A percentile compares a stretch with the other conserved stretches of the same genome.
phyloP scores from a whole-genome alignment of 2,113 vertebrate species.

The Kryptolebias marmoratus region DNA sequence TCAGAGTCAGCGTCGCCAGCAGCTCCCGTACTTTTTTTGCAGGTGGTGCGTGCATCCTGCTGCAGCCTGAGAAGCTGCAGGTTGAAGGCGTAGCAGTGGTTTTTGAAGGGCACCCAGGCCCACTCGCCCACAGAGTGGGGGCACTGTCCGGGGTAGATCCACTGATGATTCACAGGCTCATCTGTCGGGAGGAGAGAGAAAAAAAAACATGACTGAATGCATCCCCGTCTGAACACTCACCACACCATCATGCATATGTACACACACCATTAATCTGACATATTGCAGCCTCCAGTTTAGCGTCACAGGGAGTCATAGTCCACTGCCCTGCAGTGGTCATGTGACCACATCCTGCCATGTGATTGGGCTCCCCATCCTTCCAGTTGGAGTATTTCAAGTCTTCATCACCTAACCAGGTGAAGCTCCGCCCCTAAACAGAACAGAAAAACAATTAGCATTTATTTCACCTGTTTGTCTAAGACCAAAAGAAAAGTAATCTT shows the following conservation, averaged over 20 bases:
- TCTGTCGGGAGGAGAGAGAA: conserved; percentile 57
- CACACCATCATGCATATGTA: neutral
- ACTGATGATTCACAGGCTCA: conserved; percentile 72
- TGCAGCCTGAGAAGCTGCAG: conserved; percentile 86
- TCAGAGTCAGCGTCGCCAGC: neutral
- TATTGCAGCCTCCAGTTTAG: conserved; percentile 88
- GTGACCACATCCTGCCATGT: conserved; percentile 85
- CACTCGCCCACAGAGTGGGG: conserved; percentile 86
- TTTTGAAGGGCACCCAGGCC: conserved; percentile 92
- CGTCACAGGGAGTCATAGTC: conserved; percentile 85
- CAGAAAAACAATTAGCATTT: no score
- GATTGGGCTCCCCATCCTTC: conserved; percentile 88
- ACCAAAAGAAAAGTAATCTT: neutral
- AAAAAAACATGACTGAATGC: neutral
- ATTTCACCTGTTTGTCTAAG: neutral
- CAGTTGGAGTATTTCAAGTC: conserved; percentile 87
- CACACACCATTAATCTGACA: conserved; percentile 79
- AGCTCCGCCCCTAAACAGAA: conserved; percentile 77
- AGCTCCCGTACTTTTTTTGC: conserved; percentile 85
- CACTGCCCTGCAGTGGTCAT: conserved; percentile 87
- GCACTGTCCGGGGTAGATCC: conserved; percentile 86
- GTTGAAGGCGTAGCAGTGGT: conserved; percentile 95
- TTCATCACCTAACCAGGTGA: conserved; percentile 88
- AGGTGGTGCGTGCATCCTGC: conserved; percentile 87
- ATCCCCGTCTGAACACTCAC: neutral